Evolutionary conservation across 1,140 invertebrate genomes (phyloP), one percentile per base, ranked within the genome.

Genomic region (Drosophila auraria): DNA sequence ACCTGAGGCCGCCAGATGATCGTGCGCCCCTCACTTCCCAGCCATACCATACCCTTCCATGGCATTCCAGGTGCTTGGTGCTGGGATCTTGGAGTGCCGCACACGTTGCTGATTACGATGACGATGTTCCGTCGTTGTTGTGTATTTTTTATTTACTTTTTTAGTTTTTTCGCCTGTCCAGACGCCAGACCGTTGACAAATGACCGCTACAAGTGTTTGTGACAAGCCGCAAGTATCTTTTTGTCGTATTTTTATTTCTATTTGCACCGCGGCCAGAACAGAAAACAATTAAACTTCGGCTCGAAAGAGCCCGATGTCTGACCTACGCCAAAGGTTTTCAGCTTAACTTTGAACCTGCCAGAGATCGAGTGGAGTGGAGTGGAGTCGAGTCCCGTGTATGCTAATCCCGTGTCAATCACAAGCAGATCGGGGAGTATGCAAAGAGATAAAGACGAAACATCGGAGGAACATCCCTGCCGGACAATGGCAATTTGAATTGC

Each of bases 401-500:
- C 84, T 81, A 91, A 91, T 91, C 69, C 47, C 58, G 73, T 72
- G 89, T 91, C 89, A 91, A 86, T 91, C 90, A 82, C 86, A 77
- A 77, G 71, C 65, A 65, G 79, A 90, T 82, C 76, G 30, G 14
- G 59, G 57, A 44, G 73, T 86, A 89, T 86, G 84, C 84, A 91
- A 91, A 91, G 38, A 54, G 30, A 45, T 50, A 38, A 17, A 36
- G 27, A 25, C 30, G 50, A 70, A 73, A 73, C 70, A 73, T 72
- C 38, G 47, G 64, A 45, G 65, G 42, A 70, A 47, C 71, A 61
- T 70, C 44, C 42, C 73, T 33, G n/a, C n/a, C 62, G 72, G 60
- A 90, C 86, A 90, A 90, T 90, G 86, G 87, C 72, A 74, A 90
- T 90, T 90, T 90, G 86, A 90, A 90, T 90, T 90, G 86, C 86